phyloP scores from a whole-genome alignment of 2,797 vertebrate species.

The Dicrostonyx torquatus region DNA sequence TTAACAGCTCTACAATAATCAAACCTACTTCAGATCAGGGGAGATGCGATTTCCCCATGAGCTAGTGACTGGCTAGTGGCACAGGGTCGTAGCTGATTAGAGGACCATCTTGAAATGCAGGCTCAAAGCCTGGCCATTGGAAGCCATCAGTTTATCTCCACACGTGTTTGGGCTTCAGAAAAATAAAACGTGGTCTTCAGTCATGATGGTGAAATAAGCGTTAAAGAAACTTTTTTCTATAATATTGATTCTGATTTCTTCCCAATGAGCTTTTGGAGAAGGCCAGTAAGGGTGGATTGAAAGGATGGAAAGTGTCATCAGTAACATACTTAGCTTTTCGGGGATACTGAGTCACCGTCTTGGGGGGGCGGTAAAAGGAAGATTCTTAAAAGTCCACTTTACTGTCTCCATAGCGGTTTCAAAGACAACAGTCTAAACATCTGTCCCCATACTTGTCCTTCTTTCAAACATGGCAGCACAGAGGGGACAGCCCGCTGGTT shows the following conservation, averaged over 20 bases:
- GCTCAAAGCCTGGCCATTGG: not conserved
- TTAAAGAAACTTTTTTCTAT: not conserved
- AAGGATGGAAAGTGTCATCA: not conserved
- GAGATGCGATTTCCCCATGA: not conserved
- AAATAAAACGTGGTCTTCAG: not conserved
- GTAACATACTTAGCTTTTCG: not conserved
- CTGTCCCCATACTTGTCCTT: not conserved
- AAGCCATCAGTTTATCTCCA: constrained; percentile 10
- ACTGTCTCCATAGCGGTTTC: not conserved
- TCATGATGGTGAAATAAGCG: not conserved
- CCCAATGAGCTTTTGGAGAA: constrained; percentile 31
- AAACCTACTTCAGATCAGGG: not conserved
- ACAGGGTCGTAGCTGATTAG: not conserved
- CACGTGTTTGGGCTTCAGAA: not conserved
- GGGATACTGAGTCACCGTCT: not conserved
- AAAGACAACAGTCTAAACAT: not conserved
- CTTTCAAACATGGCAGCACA: not conserved
- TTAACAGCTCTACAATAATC: not conserved
- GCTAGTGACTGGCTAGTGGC: not conserved
- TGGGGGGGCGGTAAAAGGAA: not conserved
- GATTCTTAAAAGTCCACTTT: not conserved
- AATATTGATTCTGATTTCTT: constrained; percentile 41
- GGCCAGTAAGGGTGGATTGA: constrained; percentile 1
- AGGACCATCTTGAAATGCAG: not conserved
- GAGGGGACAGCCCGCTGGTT: not conserved